Evolutionary conservation across 2,113 vertebrate species (phyloP).

Genomic region (Circaetus gallicus): DNA sequence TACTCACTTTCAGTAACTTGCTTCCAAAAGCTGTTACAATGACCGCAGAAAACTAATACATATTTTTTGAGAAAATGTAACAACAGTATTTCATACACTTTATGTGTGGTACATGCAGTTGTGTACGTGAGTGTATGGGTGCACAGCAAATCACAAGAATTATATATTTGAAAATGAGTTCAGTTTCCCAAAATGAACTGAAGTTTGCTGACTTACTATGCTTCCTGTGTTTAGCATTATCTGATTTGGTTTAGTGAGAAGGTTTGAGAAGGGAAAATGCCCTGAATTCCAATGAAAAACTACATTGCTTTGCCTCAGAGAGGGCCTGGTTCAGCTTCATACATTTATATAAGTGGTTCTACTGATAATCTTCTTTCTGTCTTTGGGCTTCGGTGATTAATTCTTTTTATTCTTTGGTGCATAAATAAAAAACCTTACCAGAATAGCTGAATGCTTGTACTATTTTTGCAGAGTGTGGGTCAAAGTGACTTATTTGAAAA

Average conservation of each 20-base stretch:
- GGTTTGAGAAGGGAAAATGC: background rate
- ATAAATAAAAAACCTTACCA: background rate
- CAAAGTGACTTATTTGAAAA: background rate
- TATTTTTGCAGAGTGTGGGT: background rate
- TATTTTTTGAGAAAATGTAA: background rate
- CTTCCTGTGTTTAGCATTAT: background rate
- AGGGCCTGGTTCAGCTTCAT: background rate
- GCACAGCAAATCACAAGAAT: background rate
- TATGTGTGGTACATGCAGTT: background rate
- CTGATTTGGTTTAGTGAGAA: background rate
- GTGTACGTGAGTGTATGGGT: accelerated
- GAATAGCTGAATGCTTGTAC: background rate
- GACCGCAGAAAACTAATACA: background rate
- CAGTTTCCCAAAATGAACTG: background rate
- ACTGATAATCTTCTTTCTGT: background rate
- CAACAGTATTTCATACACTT: background rate
- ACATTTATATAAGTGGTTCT: background rate
- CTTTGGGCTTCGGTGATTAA: background rate
- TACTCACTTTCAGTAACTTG: background rate
- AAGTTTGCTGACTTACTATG: background rate
- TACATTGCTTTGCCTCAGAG: background rate
- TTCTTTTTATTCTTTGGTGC: background rate
- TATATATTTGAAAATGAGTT: background rate
- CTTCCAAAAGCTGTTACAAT: background rate
- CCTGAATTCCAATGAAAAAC: background rate